Evolutionary conservation across 2,797 vertebrate species (phyloP), one percentile per base, ranked within the genome.

Genomic region (Poeciliopsis paucimaculata): DNA sequence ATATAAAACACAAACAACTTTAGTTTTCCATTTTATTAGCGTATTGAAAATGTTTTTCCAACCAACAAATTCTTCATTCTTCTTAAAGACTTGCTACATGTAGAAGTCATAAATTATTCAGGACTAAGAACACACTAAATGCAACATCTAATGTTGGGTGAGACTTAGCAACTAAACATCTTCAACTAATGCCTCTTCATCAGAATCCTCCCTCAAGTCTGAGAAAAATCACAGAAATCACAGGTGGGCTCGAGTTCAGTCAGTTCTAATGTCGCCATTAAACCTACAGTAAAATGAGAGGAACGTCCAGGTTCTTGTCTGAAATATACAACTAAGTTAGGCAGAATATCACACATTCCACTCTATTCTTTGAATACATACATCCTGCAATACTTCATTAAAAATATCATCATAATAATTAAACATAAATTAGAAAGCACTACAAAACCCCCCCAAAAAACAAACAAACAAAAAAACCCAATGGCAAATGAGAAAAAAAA

Each of bases 361-460:
- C 89, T 88, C 87, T 86, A 87, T 87, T 88, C 84, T 91, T 78
- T 87, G 84, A 93, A 92, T 90, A 92, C 92, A 85, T 93, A 94
- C 91, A 91, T 91, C 92, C 89, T 88, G 90, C 85, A 90, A 90
- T 78, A 86, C 93, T 91, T 86, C 82, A 84, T 92, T 93, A 91
- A 92, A 94, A 94, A 93, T 89, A 90, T 89, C 85, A 85, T 90
- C 82, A 87, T 90, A 91, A 93, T 87, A 92, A 93, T 94, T 88
- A 90, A 95, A 92, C 89, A 95, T 96, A 96, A 95, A 96, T 96
- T 94, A 95, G 95, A 94, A 94, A 76, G 57, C 92, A 94, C 92
- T 92, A 94, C 90, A 90, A 23, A 68, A 39, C n/a, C n/a, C n/a
- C n/a, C n/a, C n/a, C n/a, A n/a, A 39, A 7, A 20, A 1, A 90